Percentiles rank a stretch among this genome's conserved stretches.
phyloP scores from a whole-genome alignment of 2,797 vertebrate species.

The Adelosebastes latens region DNA sequence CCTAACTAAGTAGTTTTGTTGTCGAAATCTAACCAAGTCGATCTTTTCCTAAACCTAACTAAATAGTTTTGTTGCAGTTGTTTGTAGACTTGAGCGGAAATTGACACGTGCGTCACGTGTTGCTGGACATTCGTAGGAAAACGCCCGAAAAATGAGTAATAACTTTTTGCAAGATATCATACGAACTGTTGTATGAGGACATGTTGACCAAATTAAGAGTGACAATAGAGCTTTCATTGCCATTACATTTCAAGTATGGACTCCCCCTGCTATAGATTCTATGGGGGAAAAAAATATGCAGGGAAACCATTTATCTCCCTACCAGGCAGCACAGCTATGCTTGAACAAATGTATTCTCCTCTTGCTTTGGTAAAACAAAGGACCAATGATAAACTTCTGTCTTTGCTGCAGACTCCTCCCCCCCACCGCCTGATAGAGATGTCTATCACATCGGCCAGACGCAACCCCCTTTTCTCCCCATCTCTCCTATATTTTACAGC shows the following conservation, averaged over 20 bases:
- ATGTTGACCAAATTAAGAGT: neutral
- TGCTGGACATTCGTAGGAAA: too few species aligned
- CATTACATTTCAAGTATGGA: neutral
- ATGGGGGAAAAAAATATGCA: neutral
- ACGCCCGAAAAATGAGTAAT: rapidly evolving
- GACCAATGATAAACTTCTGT: constrained; percentile 48
- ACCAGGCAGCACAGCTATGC: constrained; percentile 2
- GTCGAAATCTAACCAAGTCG: too few species aligned
- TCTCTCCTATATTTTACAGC: neutral
- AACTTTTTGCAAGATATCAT: too few species aligned
- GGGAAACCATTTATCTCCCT: constrained; percentile 15
- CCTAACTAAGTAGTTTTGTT: too few species aligned
- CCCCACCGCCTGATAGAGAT: constrained; percentile 60
- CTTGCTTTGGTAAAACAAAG: constrained; percentile 48
- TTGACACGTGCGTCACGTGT: too few species aligned
- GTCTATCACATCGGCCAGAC: constrained; percentile 55
- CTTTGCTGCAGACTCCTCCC: constrained; percentile 38
- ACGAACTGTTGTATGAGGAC: too few species aligned
- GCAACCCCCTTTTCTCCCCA: neutral
- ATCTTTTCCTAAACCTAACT: too few species aligned
- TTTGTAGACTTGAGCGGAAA: too few species aligned
- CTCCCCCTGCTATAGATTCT: neutral
- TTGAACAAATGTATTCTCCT: constrained; percentile 24
- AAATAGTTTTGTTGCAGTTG: too few species aligned
- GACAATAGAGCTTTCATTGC: neutral